Conservation (phyloP, 2,113 vertebrate species). For the Setophaga kirtlandii region DNA sequence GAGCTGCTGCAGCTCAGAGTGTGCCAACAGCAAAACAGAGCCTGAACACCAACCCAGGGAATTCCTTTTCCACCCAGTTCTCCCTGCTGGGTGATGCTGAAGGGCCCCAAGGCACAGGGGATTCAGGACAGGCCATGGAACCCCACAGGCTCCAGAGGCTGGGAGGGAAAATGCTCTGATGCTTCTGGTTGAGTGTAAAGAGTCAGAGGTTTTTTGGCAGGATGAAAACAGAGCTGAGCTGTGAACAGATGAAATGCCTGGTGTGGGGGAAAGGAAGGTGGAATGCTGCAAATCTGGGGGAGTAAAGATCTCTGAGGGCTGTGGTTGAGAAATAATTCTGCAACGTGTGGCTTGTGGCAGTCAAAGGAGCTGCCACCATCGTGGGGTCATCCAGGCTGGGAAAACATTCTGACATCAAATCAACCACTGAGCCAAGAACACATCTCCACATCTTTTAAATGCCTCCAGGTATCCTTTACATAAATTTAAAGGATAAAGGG, state of each 20-base stretch:
- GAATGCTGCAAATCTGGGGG: neutral
- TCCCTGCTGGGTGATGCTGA: neutral
- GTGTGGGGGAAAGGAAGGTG: neutral
- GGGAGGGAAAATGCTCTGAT: neutral
- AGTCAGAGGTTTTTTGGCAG: neutral
- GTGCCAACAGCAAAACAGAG: neutral
- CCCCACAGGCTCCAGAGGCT: neutral
- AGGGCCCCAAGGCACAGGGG: neutral
- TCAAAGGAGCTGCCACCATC: neutral
- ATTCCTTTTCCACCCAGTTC: neutral
- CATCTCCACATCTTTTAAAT: neutral
- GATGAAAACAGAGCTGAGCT: neutral
- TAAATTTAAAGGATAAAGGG: neutral
- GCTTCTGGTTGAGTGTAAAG: neutral
- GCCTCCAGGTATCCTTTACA: neutral
- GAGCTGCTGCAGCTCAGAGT: neutral
- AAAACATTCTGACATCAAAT: neutral
- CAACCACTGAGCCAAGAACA: neutral
- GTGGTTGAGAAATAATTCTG: neutral
- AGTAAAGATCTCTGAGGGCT: neutral
- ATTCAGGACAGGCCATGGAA: neutral
- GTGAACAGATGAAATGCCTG: neutral
- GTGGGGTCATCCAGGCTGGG: neutral
- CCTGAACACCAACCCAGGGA: neutral
- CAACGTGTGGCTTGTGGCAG: fast-evolving